Percentiles rank a stretch among this genome's conserved stretches.
Conservation (phyloP, 2,113 vertebrate species). For the Esox niger region DNA sequence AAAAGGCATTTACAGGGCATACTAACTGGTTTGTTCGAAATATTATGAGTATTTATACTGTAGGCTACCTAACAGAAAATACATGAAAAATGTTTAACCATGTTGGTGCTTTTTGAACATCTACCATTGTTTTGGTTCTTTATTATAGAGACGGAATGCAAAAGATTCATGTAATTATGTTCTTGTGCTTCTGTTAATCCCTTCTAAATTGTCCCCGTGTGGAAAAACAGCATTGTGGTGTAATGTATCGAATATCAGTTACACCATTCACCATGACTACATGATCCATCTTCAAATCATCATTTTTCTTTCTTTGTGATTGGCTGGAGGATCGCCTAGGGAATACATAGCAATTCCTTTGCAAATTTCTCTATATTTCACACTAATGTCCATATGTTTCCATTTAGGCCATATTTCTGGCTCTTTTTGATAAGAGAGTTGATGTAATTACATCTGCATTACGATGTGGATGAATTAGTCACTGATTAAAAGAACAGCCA, state of each 20-base stretch:
- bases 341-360: slow-evolving; percentile 50
- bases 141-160: too few species aligned
- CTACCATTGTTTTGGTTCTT: too few species aligned
- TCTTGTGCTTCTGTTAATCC: slow-evolving; percentile 6
- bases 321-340: slow-evolving; percentile 33
- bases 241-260: too few species aligned
- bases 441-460: slow-evolving; percentile 64
- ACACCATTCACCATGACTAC: not conserved
- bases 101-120: too few species aligned
- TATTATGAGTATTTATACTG: too few species aligned
- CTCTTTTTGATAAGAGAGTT: slow-evolving; percentile 39
- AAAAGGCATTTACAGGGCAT: too few species aligned
- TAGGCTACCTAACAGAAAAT: too few species aligned
- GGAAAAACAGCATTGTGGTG: too few species aligned
- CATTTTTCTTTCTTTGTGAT: slow-evolving; percentile 27
- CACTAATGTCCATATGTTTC: slow-evolving; percentile 46
- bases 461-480: slow-evolving; percentile 50
- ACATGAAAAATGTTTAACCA: too few species aligned
- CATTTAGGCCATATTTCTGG: slow-evolving; percentile 40
- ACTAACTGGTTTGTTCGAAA: too few species aligned
- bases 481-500: slow-evolving; percentile 60
- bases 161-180: slow-evolving; percentile 40
- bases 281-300: slow-evolving; percentile 26
- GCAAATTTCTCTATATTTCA: slow-evolving; percentile 51
- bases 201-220: not conserved